Base-by-base conservation (phyloP, 2,888 invertebrate species). In the Allophyes oxyacanthae region DNA sequence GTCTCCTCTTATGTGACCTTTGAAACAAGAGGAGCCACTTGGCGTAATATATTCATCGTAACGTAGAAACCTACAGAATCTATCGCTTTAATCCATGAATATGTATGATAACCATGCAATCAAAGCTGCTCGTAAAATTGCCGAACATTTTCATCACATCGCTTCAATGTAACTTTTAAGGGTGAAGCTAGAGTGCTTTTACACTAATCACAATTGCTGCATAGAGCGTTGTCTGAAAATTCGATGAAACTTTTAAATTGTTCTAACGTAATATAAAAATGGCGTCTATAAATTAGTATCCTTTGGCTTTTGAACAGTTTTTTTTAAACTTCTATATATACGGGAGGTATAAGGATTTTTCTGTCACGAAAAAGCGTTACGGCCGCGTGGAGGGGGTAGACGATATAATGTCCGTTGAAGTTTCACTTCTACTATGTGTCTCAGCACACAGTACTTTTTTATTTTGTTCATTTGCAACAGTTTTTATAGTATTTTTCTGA, bases 171-270 rank as follows among this genome's bases (percentile, higher is more conserved):
- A n/a, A 56, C 32, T 37, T 38, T 37, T 11, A 44, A 34, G n/a
- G 26, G 20, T 11, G n/a, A 28, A 44, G 37, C 52, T 28, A 28
- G 28, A 28, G 25, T 8, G 28, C 28, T 8, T 69, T 38, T 38
- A 33, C 11, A 8, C 1, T 53, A 15, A 54, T 44, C 14, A 15
- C 34, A 38, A 50, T 28, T 15, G n/a, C 28, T 53, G 32, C 46
- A 42, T 51, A 57, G 53, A 66, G 44, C 30, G 46, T 1, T 30
- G 38, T 46, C 33, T 37, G 20, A 38, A 36, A 43, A 30, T 41
- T 60, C 42, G 34, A 53, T 60, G 50, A 44, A 71, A 65, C 46
- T 68, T 71, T 55, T 50, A 44, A 51, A 65, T 68, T 60, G 48
- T 56, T 38, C 7, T 13, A 37, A 49, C 33, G 14, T 32, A 43